Evolutionary conservation across 2,113 vertebrate species (phyloP).

Genomic region (Carassius gibelio): DNA sequence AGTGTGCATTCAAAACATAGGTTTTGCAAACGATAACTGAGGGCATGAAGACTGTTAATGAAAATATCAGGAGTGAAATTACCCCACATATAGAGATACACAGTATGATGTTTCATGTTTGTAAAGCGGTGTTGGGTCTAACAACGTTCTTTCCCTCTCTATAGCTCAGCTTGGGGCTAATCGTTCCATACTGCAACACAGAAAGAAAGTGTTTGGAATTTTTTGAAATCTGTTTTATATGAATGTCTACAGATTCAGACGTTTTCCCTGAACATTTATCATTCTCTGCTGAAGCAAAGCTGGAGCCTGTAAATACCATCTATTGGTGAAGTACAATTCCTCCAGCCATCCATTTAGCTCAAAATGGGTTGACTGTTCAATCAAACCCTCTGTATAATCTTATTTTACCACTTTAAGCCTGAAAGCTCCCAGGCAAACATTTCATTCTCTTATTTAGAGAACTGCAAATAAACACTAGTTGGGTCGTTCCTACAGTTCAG

Average conservation of each 20-base stretch:
- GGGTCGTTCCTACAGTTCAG: background rate
- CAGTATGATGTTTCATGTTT: constrained; percentile 6
- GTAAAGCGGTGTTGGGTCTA: background rate
- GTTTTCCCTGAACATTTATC: background rate
- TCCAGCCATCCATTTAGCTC: constrained; percentile 15
- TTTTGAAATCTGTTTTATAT: background rate
- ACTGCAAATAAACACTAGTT: constrained; percentile 1
- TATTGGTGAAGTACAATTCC: constrained; percentile 17
- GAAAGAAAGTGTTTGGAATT: constrained; percentile 3
- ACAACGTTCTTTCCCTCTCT: background rate
- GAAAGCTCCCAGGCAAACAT: constrained; percentile 32
- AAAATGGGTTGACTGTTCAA: constrained; percentile 27
- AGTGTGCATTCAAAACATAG: background rate
- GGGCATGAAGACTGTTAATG: background rate
- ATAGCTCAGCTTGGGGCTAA: constrained; percentile 1
- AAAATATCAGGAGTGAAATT: background rate
- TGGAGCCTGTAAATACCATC: constrained; percentile 19
- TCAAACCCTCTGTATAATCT: constrained; percentile 28
- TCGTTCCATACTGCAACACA: background rate
- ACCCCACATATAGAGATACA: constrained; percentile 2
- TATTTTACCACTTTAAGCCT: background rate
- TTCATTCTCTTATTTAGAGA: constrained; percentile 14
- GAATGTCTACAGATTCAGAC: constrained; percentile 1
- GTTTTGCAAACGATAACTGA: constrained; percentile 4
- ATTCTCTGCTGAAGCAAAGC: constrained; percentile 7